Conservation (phyloP, 2,797 vertebrate genomes). For the Basileuterus tristriatus region DNA sequence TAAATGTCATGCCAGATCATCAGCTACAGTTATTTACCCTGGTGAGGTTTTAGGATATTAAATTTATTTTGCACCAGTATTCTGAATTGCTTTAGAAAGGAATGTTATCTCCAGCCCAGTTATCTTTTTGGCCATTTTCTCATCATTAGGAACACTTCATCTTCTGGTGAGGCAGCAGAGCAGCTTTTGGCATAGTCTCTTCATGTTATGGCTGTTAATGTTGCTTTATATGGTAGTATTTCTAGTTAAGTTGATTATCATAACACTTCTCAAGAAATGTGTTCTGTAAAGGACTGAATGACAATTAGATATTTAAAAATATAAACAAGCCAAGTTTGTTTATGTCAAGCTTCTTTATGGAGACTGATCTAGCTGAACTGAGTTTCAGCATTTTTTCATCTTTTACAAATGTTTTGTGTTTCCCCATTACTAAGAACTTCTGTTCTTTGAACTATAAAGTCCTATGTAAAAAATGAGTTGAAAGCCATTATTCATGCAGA, state of each 20-base stretch:
- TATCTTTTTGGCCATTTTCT: background rate
- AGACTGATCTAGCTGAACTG: background rate
- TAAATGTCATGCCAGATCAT: background rate
- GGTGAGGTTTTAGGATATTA: background rate
- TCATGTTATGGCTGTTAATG: background rate
- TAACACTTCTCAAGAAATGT: background rate
- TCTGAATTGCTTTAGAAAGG: background rate
- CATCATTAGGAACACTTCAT: background rate
- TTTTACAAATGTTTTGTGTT: background rate
- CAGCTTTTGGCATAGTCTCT: background rate
- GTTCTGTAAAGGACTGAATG: background rate
- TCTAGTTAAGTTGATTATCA: background rate
- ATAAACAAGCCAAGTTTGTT: background rate
- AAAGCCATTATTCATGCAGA: background rate
- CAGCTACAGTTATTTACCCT: background rate
- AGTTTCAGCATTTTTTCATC: background rate
- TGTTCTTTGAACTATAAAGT: background rate
- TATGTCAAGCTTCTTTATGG: background rate
- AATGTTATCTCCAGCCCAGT: background rate
- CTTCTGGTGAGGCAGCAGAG: background rate
- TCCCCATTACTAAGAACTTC: background rate
- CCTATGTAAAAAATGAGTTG: background rate
- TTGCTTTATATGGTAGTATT: background rate
- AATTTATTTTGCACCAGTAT: background rate
- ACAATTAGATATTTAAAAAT: background rate